These are phyloP conservation scores for Zaprionus taronus DNA, from an alignment of 1,140 invertebrate genomes.

Conservation along the genomic window DNA sequence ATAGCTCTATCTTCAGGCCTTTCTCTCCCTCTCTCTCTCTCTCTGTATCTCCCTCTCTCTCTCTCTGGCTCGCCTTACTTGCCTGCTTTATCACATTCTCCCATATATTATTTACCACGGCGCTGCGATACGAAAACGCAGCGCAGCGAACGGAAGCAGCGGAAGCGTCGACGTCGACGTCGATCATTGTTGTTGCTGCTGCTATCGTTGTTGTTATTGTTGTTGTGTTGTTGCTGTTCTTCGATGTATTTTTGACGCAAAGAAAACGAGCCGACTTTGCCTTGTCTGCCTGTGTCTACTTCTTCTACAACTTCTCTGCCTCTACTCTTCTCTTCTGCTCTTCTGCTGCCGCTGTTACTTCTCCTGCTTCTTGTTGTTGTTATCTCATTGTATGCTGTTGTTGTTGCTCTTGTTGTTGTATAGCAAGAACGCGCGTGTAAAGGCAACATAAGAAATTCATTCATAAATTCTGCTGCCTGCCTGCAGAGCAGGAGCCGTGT, in stretches of 20 bases:
- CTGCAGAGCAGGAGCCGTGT: slow-evolving; percentile 17
- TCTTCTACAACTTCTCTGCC: slow-evolving; percentile 36
- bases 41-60: slow-evolving; percentile 8
- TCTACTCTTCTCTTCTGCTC: slow-evolving; percentile 40
- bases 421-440: slow-evolving; percentile 73
- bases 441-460: slow-evolving; percentile 84
- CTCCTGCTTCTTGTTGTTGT: slow-evolving; percentile 37
- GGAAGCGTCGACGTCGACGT: slow-evolving; percentile 70
- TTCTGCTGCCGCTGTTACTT: slow-evolving; percentile 56
- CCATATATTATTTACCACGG: slow-evolving; percentile 45
- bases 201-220: slow-evolving; percentile 48
- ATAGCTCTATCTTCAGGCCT: slow-evolving; percentile 73
- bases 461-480: slow-evolving; percentile 71
- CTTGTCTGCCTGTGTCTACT: slow-evolving; percentile 29
- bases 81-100: slow-evolving; percentile 46
- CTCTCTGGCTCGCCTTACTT: background rate
- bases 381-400: background rate
- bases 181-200: slow-evolving; percentile 49
- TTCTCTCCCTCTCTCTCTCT: slow-evolving; percentile 4
- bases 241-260: slow-evolving; percentile 56
- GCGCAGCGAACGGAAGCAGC: slow-evolving; percentile 79
- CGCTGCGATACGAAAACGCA: slow-evolving; percentile 36
- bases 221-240: slow-evolving; percentile 38
- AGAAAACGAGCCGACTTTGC: slow-evolving; percentile 50
- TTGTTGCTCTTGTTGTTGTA: slow-evolving; percentile 49